phyloP scores from a whole-genome alignment of 1,140 invertebrate species.

The Gonatopus flavifemur region DNA sequence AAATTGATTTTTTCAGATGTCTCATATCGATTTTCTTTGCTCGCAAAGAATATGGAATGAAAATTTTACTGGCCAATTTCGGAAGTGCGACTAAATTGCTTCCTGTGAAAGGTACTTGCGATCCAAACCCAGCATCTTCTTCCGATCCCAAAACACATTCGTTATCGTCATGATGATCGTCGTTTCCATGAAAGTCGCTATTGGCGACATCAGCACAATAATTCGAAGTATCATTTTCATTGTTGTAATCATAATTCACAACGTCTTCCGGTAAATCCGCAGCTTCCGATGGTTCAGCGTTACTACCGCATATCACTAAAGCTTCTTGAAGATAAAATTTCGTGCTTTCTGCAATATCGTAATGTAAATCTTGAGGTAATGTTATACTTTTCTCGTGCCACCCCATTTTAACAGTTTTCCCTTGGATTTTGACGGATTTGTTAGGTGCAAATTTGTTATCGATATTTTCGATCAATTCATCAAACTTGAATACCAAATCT shows the following conservation, averaged over 20 bases:
- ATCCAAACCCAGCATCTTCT: slow-evolving; percentile 52
- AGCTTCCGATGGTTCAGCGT: slow-evolving; percentile 21
- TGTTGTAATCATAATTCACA: slow-evolving; percentile 58
- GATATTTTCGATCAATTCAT: slow-evolving; percentile 15
- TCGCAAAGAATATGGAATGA: slow-evolving; percentile 72
- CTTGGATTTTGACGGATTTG: slow-evolving; percentile 10
- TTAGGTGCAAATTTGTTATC: slow-evolving; percentile 22
- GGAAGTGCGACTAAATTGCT: slow-evolving; percentile 64
- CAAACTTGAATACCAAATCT: slow-evolving; percentile 27
- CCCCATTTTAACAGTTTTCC: slow-evolving; percentile 29
- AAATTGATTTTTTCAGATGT: slow-evolving; percentile 72
- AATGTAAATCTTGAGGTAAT: slow-evolving; percentile 33
- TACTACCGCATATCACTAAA: not conserved
- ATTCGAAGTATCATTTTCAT: slow-evolving; percentile 57
- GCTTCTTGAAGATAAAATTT: slow-evolving; percentile 29
- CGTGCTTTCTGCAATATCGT: slow-evolving; percentile 26
- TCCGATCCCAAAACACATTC: slow-evolving; percentile 45
- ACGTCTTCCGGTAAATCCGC: slow-evolving; percentile 34
- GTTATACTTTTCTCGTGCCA: slow-evolving; percentile 41
- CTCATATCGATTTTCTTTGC: slow-evolving; percentile 83
- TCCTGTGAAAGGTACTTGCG: slow-evolving; percentile 49
- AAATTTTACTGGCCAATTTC: slow-evolving; percentile 61
- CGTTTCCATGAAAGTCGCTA: slow-evolving; percentile 42
- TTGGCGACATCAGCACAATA: slow-evolving; percentile 53
- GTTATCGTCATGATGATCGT: slow-evolving; percentile 44